phyloP scores from a whole-genome alignment of 2,888 invertebrate genomes.

The Drosophila seclusa region DNA sequence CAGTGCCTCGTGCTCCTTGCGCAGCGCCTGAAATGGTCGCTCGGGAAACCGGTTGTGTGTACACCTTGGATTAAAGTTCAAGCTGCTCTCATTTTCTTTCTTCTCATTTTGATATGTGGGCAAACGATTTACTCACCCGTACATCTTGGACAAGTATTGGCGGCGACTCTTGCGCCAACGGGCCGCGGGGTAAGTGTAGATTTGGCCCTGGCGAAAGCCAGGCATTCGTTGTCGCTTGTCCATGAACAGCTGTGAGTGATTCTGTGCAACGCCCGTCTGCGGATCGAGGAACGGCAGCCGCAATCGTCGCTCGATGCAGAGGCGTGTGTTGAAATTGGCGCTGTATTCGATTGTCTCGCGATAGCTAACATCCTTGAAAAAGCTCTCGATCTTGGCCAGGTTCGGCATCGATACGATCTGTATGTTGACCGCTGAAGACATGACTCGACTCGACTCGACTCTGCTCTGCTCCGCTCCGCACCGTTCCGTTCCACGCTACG shows the following conservation, averaged over 20 bases:
- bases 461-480: conserved; percentile 13
- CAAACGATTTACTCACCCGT: conserved; percentile 75
- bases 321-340: conserved; percentile 95
- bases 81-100: conserved; percentile 1
- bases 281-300: conserved; percentile 98
- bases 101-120: not conserved
- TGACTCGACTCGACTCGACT: conserved; percentile 40
- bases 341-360: conserved; percentile 97
- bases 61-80: conserved; percentile 15
- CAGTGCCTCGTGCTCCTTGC: conserved; percentile 82
- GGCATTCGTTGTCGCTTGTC: conserved; percentile 95
- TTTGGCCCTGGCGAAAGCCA: conserved; percentile 94
- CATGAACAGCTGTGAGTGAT: conserved; percentile 96
- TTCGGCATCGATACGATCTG: conserved; percentile 89
- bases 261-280: conserved; percentile 98
- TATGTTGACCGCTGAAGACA: conserved; percentile 88
- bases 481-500: conserved; percentile 15
- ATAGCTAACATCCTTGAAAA: conserved; percentile 94
- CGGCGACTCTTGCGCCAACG: conserved; percentile 96
- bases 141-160: conserved; percentile 89
- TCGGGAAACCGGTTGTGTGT: conserved; percentile 81
- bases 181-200: conserved; percentile 95
- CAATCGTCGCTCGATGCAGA: conserved; percentile 95
- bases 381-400: conserved; percentile 91
- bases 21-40: conserved; percentile 84